These are phyloP conservation scores for Spatulosminthurus flaviceps DNA, from an alignment of 2,888 invertebrate species.

Conservation along the genomic window DNA sequence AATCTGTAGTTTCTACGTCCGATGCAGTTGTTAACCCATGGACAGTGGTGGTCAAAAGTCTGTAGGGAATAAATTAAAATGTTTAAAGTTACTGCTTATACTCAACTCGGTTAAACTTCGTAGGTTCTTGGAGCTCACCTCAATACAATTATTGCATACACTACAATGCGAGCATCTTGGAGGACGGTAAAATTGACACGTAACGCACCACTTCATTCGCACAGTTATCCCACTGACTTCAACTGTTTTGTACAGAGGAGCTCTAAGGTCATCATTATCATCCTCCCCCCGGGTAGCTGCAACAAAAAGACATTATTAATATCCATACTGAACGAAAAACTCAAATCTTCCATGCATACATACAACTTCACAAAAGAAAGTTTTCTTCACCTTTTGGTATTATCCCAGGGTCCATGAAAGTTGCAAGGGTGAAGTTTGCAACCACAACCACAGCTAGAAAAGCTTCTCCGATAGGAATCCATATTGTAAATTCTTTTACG, in stretches of 20 bases:
- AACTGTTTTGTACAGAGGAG: slow-evolving; percentile 94
- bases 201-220: slow-evolving; percentile 99
- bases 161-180: slow-evolving; percentile 99
- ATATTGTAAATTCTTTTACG: slow-evolving; percentile 78
- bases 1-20: slow-evolving; percentile 97
- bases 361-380: not conserved
- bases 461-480: slow-evolving; percentile 92
- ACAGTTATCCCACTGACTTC: slow-evolving; percentile 99
- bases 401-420: slow-evolving; percentile 99
- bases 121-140: slow-evolving; percentile 75
- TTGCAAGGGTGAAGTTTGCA: slow-evolving; percentile 98
- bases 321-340: too few relatives aligned
- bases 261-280: slow-evolving; percentile 95
- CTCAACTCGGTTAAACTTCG: too few relatives aligned
- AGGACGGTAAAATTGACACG: slow-evolving; percentile 99
- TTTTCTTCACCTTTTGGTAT: slow-evolving; percentile 87
- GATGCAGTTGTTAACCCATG: slow-evolving; percentile 97
- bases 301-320: slow-evolving; percentile 52
- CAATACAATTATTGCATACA: slow-evolving; percentile 98
- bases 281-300: slow-evolving; percentile 96
- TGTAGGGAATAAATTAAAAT: slow-evolving; percentile 68
- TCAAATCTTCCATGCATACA: too few relatives aligned
- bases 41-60: slow-evolving; percentile 99
- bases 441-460: slow-evolving; percentile 96
- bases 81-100: slow-evolving; percentile 23